Percentiles rank a stretch among this genome's conserved stretches.
Evolutionary conservation across 1,140 invertebrate genomes (phyloP).

Genomic region (Panonychus citri): DNA sequence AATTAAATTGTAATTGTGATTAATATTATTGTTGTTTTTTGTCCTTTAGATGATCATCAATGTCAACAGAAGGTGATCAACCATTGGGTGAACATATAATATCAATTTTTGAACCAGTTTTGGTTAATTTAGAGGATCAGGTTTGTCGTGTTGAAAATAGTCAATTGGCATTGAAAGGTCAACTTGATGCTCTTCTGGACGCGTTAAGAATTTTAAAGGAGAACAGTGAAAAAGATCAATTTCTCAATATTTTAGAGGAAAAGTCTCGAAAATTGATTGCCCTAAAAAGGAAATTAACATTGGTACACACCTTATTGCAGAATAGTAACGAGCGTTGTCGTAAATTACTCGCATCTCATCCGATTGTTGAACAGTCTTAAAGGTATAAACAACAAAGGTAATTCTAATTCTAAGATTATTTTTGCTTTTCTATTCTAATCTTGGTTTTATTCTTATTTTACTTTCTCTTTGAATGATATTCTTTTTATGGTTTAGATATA

Average conservation of each 20-base stretch:
- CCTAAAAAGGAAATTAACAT: slow-evolving; percentile 8
- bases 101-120: slow-evolving; percentile 4
- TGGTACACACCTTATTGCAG: slow-evolving; percentile 11
- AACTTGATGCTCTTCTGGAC: not conserved
- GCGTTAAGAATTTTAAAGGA: slow-evolving; percentile 2
- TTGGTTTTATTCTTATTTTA: too few relatives aligned
- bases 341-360: slow-evolving; percentile 2
- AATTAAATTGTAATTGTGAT: too few relatives aligned
- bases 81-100: not conserved
- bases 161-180: not conserved
- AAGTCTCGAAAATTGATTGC: slow-evolving; percentile 6
- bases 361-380: not conserved
- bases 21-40: too few relatives aligned
- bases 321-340: slow-evolving; percentile 5
- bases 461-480: too few relatives aligned
- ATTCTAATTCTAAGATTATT: too few relatives aligned
- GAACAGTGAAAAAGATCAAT: not conserved
- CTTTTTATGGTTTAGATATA: too few relatives aligned
- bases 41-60: not conserved
- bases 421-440: too few relatives aligned
- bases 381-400: too few relatives aligned
- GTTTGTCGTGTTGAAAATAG: not conserved
- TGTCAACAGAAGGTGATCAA: not conserved
- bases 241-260: slow-evolving; percentile 2
- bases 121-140: slow-evolving; percentile 4